Conservation (phyloP, 2,888 invertebrate species). For the Trichopria drosophilae region DNA sequence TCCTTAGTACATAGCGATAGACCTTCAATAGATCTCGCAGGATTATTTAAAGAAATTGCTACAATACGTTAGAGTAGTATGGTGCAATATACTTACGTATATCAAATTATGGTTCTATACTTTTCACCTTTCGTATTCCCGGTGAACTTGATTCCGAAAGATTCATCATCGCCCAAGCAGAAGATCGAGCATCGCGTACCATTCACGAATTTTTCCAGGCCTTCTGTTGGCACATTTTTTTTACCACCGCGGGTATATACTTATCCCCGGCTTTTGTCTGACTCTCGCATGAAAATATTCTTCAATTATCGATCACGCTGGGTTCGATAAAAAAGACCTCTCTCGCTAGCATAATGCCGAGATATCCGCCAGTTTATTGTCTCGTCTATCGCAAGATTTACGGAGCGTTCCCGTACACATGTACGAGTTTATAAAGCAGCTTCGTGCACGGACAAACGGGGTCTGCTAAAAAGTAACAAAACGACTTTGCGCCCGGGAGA, state of each 20-base stretch:
- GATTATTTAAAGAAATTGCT: no score
- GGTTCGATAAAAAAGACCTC: conserved; percentile 2
- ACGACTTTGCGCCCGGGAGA: conserved; percentile 49
- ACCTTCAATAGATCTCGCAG: no score
- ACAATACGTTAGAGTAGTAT: no score
- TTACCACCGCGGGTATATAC: background rate
- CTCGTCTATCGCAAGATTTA: conserved; percentile 31
- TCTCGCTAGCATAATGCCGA: background rate
- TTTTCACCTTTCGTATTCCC: no score
- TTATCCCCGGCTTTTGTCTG: no score
- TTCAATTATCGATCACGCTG: conserved; percentile 29
- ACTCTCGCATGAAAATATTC: no score
- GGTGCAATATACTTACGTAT: no score
- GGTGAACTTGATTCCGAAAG: conserved; percentile 1
- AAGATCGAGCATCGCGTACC: conserved; percentile 6
- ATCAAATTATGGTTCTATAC: no score
- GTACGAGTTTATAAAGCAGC: conserved; percentile 20
- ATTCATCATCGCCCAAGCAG: conserved; percentile 1
- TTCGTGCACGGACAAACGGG: conserved; percentile 15
- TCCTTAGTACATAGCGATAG: no score
- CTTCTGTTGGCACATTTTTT: no score
- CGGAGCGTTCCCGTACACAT: conserved; percentile 26
- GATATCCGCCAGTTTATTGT: conserved; percentile 34
- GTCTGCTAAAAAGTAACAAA: conserved; percentile 48
- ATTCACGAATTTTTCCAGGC: conserved; percentile 1